Conservation (phyloP, 2,113 vertebrate species). For the Tapirus terrestris region DNA sequence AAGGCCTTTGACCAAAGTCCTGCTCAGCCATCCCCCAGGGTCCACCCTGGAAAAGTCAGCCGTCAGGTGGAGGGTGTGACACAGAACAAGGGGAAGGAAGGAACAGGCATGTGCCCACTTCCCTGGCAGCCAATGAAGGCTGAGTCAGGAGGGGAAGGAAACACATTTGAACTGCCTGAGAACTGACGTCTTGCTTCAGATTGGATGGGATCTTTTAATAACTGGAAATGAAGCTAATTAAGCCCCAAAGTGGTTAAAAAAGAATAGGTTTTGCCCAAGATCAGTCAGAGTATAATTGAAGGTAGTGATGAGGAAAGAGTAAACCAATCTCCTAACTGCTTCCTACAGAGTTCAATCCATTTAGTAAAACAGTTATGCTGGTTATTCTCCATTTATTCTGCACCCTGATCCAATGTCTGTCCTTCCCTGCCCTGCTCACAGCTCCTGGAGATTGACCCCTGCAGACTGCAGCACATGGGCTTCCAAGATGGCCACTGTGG, state of each 20-base stretch:
- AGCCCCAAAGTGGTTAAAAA: background rate
- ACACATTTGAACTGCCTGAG: background rate
- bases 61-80: background rate
- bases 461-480: background rate
- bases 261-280: background rate
- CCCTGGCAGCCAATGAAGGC: too few relatives aligned
- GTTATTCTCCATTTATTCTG: background rate
- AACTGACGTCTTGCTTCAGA: background rate
- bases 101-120: rapidly evolving
- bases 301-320: background rate
- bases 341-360: background rate
- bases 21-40: background rate
- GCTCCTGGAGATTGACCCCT: background rate
- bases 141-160: background rate
- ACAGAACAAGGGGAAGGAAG: background rate
- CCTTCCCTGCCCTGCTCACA: background rate
- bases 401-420: background rate
- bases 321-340: background rate
- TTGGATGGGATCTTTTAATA: background rate
- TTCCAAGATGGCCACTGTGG: background rate
- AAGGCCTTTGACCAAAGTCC: background rate
- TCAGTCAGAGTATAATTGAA: background rate
- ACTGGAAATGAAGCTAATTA: background rate
- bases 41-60: background rate
- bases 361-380: background rate